Base-by-base conservation (phyloP, 1,140 invertebrate genomes). In the Ptiloglossa arizonensis region DNA sequence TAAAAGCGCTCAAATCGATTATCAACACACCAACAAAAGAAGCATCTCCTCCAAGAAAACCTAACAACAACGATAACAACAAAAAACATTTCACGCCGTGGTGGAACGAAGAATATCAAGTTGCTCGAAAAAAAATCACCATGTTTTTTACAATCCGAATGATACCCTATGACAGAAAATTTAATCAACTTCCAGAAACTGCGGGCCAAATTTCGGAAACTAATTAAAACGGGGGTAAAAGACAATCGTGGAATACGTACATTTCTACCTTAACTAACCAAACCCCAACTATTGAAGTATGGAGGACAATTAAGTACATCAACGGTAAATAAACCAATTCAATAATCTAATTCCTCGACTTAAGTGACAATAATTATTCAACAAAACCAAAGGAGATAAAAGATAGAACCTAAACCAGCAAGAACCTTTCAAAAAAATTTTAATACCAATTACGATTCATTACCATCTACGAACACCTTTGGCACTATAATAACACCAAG, bases 341-440 rank as follows among this genome's bases (percentile, higher is more conserved):
- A 22, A 11, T 22, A 29, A 54, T 38, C 9, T 44, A 46, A 19
- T 11, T 52, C 3, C 29, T 78, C 0, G 9, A 32, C 5, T n/a
- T 71, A 24, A 22, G 15, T 8, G 27, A 52, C 29, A 62, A 48
- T 17, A 41, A 24, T 9, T 24, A 27, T 32, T 29, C 46, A 46
- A 27, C 64, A 22, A 24, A 70, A 17, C 76, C 84, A 48, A 22
- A 59, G 0, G 77, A 82, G 64, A 86, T 75, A 24, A 63, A 85
- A 8, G 46, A 89, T n/a, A 35, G 24, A 82, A 41, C 60, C 88
- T 56, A n/a, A n/a, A n/a, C n/a, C n/a, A n/a, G 86, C 84, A 5
- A 41, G 79, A 27, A 81, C 78, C 0, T 88, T 89, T 71, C 81
- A 81, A 15, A 32, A 41, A 13, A 88, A 87, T 71, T 89, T 86